These are phyloP conservation scores for Smutsia temminckii DNA, from an alignment of 2,797 vertebrate species.

Conservation along the genomic window DNA sequence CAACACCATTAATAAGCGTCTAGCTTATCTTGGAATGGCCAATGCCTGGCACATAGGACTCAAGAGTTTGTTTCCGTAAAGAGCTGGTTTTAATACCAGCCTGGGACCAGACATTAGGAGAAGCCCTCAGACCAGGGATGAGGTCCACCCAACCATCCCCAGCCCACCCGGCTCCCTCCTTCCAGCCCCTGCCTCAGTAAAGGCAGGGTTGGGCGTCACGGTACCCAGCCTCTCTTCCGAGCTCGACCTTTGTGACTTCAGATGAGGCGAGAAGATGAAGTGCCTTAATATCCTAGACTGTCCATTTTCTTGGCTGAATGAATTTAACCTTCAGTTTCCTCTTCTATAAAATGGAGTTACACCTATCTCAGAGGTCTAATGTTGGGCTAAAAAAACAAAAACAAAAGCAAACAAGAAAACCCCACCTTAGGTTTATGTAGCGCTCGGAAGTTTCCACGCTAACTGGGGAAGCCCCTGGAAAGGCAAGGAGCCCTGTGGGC, in stretches of 20 bases:
- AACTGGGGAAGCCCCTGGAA: background rate
- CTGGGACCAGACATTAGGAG: background rate
- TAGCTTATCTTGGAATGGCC: background rate
- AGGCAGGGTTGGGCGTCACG: background rate
- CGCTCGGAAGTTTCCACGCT: background rate
- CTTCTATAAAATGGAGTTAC: background rate
- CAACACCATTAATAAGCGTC: background rate
- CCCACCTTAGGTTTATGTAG: background rate
- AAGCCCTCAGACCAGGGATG: background rate
- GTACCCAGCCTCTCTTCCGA: background rate
- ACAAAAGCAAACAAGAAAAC: background rate
- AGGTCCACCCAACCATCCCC: no score
- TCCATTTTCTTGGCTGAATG: background rate
- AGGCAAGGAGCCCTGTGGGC: background rate
- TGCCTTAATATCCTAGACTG: background rate
- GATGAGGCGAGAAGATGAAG: background rate
- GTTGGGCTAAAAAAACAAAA: background rate
- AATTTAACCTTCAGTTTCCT: background rate
- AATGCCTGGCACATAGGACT: background rate
- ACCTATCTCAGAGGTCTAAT: background rate
- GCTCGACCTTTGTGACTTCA: background rate
- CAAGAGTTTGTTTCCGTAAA: background rate
- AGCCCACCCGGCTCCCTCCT: background rate
- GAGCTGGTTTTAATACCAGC: background rate
- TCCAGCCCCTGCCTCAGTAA: accelerated